Percentiles rank a stretch among this genome's conserved stretches.
These are phyloP conservation scores for Brachionus paranguensis DNA, from an alignment of 1,140 invertebrate species.

Conservation along the genomic window DNA sequence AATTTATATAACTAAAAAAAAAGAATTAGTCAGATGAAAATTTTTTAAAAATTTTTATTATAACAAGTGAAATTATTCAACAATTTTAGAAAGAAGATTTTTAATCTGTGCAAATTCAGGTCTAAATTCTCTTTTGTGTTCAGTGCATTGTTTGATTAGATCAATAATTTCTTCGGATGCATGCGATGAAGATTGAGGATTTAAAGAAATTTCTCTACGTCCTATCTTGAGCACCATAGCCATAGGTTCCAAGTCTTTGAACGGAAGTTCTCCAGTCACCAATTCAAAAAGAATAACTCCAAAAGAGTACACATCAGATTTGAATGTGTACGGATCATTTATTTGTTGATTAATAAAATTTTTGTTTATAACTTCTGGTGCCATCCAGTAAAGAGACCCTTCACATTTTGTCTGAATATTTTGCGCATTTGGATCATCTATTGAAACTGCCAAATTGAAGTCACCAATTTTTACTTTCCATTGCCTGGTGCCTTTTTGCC, in stretches of 20 bases:
- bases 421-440: slow-evolving; percentile 75
- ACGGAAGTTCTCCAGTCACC: slow-evolving; percentile 80
- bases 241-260: slow-evolving; percentile 49
- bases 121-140: not conserved
- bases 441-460: slow-evolving; percentile 96
- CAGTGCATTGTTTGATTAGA: not conserved
- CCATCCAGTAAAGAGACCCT: slow-evolving; percentile 49
- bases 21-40: too few relatives aligned
- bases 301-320: slow-evolving; percentile 98
- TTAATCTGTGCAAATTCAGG: not conserved
- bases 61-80: not conserved
- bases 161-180: not conserved
- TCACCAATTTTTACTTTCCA: slow-evolving; percentile 96
- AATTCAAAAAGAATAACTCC: slow-evolving; percentile 94
- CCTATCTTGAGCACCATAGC: not conserved
- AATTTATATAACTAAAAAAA: too few relatives aligned
- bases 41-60: not conserved
- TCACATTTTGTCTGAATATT: not conserved
- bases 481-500: not conserved
- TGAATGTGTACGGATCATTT: slow-evolving; percentile 89
- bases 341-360: slow-evolving; percentile 60
- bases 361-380: slow-evolving; percentile 97
- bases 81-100: not conserved
- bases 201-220: not conserved
- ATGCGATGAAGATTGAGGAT: not conserved